Evolutionary conservation across 2,888 invertebrate species (phyloP).

Genomic region (Vandiemenella viatica): DNA sequence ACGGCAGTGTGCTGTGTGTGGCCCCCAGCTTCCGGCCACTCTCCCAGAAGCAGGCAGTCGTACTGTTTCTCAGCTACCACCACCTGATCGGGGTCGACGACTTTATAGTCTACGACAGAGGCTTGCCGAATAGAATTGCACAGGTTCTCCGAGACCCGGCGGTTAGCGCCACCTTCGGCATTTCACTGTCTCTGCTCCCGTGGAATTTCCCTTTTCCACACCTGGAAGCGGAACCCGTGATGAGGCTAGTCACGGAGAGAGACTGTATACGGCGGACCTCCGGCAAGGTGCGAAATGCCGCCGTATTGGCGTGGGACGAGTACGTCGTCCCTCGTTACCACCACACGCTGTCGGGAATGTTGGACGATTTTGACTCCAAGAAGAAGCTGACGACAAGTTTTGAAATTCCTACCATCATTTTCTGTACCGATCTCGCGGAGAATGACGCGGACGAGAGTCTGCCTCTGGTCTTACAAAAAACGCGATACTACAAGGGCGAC

Average conservation of each 20-base stretch:
- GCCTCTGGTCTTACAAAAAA: conserved; percentile 11
- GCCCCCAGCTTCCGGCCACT: conserved; percentile 40
- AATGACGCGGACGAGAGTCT: conserved; percentile 1
- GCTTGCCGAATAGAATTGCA: conserved; percentile 31
- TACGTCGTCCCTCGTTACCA: conserved; percentile 45
- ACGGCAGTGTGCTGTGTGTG: conserved; percentile 44
- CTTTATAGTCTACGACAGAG: conserved; percentile 48
- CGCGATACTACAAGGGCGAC: conserved; percentile 3
- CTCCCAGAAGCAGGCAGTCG: conserved; percentile 38
- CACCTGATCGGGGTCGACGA: conserved; percentile 47
- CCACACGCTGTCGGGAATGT: conserved; percentile 35
- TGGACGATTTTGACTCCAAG: conserved; percentile 27
- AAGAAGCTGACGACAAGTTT: conserved; percentile 11
- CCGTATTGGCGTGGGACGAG: conserved; percentile 46
- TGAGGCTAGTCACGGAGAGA: conserved; percentile 39
- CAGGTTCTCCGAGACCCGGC: conserved; percentile 29
- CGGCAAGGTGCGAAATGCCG: conserved; percentile 31
- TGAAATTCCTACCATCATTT: conserved; percentile 8
- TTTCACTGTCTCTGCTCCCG: conserved; percentile 42
- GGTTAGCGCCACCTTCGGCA: conserved; percentile 26
- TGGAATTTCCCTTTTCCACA: conserved; percentile 46
- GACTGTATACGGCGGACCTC: conserved; percentile 51
- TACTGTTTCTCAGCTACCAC: conserved; percentile 52
- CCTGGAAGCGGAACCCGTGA: conserved; percentile 21
- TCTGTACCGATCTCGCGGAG: conserved; percentile 13